Evolutionary conservation across 1,140 invertebrate genomes (phyloP).

Genomic region (Leptinotarsa defecta): DNA sequence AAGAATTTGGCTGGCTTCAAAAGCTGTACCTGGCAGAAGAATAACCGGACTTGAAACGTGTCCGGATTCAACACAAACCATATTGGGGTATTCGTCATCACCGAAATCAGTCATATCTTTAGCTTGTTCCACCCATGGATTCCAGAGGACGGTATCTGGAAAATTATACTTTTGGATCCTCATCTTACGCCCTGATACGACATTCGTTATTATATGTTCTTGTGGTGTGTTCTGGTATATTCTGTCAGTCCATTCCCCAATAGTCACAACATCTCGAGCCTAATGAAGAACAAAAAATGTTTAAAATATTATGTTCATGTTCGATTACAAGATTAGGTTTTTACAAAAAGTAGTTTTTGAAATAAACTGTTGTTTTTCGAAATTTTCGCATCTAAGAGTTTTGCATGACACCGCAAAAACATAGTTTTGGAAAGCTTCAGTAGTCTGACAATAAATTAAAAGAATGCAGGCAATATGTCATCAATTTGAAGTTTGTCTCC

Average conservation of each 20-base stretch:
- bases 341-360: no score
- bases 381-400: no score
- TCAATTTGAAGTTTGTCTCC: no score
- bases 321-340: no score
- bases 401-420: no score
- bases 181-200: constrained; percentile 89
- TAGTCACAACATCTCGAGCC: constrained; percentile 82
- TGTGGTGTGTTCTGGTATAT: constrained; percentile 91
- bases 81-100: constrained; percentile 92
- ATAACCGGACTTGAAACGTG: constrained; percentile 84
- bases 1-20: constrained; percentile 85
- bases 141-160: constrained; percentile 94
- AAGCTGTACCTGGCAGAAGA: constrained; percentile 83
- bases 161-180: constrained; percentile 92
- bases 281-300: not conserved
- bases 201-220: constrained; percentile 91
- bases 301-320: no score
- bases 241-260: constrained; percentile 90
- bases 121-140: constrained; percentile 92
- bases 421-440: no score
- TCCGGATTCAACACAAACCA: constrained; percentile 94
- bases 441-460: no score
- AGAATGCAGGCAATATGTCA: no score
- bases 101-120: constrained; percentile 92
- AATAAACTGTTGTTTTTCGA: no score